Conservation (phyloP, 2,797 vertebrate genomes). For the Etheostoma perlongum region DNA sequence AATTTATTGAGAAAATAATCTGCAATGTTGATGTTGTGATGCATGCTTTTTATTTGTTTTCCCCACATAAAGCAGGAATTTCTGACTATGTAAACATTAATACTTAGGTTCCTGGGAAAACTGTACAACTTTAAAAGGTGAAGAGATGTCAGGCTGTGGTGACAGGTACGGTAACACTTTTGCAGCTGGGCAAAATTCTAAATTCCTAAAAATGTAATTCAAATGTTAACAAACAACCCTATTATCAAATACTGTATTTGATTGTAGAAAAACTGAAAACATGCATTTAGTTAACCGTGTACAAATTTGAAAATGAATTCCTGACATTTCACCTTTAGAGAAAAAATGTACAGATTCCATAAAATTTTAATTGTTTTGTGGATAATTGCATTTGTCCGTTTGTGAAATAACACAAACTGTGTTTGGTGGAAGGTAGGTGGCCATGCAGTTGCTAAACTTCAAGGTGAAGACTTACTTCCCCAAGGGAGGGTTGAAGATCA, state of each 20-base stretch:
- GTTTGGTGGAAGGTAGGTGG: slow-evolving; percentile 24
- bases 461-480: slow-evolving; percentile 78
- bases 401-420: slow-evolving; percentile 13
- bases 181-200: background rate
- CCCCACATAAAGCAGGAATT: background rate
- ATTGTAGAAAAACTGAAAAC: background rate
- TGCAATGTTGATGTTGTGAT: background rate
- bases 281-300: background rate
- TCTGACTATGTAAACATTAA: too few species aligned
- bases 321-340: background rate
- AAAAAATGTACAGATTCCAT: background rate
- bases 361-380: background rate
- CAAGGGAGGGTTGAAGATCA: slow-evolving; percentile 76
- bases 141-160: background rate
- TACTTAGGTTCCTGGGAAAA: background rate
- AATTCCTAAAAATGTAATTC: rapidly evolving
- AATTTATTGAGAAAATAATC: too few species aligned
- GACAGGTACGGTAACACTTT: background rate
- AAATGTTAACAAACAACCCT: background rate
- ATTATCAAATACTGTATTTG: background rate
- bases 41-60: background rate
- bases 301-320: background rate
- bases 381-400: slow-evolving; percentile 13
- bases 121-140: background rate
- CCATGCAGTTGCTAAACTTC: slow-evolving; percentile 68